A percentile compares a stretch with the other conserved stretches of the same genome.
Evolutionary conservation across 2,797 vertebrate species (phyloP).

Genomic region (Myotis vivesi): DNA sequence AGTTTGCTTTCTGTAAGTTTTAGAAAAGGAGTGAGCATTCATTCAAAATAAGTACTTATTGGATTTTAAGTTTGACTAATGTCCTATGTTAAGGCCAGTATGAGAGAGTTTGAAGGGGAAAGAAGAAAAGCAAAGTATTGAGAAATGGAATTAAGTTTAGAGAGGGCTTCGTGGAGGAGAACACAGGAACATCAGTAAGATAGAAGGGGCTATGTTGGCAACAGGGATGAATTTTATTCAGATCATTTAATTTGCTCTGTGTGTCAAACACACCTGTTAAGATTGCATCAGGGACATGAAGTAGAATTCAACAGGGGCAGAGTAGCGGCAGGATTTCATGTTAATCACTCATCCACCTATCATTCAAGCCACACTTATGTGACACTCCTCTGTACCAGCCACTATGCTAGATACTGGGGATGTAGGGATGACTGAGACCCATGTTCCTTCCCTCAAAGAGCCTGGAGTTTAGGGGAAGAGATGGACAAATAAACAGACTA

Average conservation of each 20-base stretch:
- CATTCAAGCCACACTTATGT: neutral
- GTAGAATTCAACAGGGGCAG: neutral
- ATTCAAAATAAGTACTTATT: neutral
- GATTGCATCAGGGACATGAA: neutral
- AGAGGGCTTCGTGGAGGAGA: neutral
- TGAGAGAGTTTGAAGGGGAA: neutral
- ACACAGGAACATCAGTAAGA: neutral
- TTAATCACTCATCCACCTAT: neutral
- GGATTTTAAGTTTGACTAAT: slow-evolving; percentile 6
- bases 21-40: slow-evolving; percentile 11
- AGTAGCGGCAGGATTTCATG: neutral
- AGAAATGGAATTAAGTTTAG: neutral
- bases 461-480: neutral
- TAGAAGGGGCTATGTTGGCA: neutral
- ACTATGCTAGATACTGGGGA: neutral
- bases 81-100: neutral
- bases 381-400: neutral
- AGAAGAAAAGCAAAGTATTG: neutral
- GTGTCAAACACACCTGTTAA: neutral
- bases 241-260: neutral
- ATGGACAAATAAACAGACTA: neutral
- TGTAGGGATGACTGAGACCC: neutral
- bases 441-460: neutral
- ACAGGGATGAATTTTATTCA: neutral
- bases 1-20: neutral